Evolutionary conservation across 2,797 vertebrate species (phyloP).

Genomic region (Adelosebastes latens): DNA sequence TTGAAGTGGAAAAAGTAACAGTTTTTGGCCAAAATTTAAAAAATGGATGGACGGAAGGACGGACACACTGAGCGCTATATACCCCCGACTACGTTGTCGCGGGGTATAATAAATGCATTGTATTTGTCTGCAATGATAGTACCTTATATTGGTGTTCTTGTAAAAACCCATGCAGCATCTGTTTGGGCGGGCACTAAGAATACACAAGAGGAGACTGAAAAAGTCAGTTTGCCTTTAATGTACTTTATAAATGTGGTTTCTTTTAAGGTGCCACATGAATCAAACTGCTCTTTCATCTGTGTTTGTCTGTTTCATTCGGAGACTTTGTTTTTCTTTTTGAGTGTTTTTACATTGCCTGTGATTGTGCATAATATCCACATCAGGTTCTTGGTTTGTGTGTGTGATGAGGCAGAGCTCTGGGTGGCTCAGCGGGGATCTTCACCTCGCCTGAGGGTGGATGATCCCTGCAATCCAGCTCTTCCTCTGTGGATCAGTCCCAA

Average conservation of each 20-base stretch:
- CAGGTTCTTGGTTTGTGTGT: not conserved
- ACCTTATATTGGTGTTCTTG: not conserved
- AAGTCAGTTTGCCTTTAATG: not conserved
- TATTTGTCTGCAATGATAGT: not conserved
- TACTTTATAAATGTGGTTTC: not conserved
- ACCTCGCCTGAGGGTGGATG: constrained; percentile 43
- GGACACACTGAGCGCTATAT: no score
- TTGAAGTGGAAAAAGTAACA: no score
- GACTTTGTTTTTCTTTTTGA: not conserved
- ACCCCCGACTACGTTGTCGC: no score
- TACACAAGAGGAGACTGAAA: not conserved
- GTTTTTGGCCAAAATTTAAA: no score
- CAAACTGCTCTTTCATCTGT: not conserved
- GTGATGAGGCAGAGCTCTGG: constrained; percentile 19
- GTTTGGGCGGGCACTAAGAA: not conserved
- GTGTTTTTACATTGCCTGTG: not conserved
- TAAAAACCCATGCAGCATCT: not conserved
- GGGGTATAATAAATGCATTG: not conserved
- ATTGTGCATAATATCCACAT: constrained; percentile 14
- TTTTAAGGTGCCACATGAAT: not conserved
- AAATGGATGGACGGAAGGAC: no score
- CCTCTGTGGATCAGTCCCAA: constrained; percentile 57
- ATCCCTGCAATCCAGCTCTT: constrained; percentile 57
- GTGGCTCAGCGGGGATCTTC: constrained; percentile 58
- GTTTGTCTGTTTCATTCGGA: not conserved